These are phyloP conservation scores for Eclectus roratus DNA, from an alignment of 2,113 vertebrate genomes.

Conservation along the genomic window DNA sequence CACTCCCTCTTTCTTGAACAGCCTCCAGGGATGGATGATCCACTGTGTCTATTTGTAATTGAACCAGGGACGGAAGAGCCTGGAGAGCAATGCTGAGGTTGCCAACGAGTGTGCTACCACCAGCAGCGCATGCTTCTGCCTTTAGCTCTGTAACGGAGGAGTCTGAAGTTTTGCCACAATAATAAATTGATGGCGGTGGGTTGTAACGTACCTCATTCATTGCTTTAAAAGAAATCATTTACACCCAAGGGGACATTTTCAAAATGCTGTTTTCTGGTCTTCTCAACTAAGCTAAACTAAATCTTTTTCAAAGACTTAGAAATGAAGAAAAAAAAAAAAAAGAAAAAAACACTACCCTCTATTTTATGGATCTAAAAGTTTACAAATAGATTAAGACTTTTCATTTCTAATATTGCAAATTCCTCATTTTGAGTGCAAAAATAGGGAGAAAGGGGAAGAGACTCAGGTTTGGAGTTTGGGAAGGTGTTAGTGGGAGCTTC, in stretches of 20 bases:
- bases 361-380: constrained; percentile 73
- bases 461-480: neutral
- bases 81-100: neutral
- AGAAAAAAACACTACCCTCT: neutral
- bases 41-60: neutral
- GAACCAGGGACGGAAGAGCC: neutral
- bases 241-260: constrained; percentile 50
- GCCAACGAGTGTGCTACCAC: neutral
- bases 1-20: neutral
- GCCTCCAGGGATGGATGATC: neutral
- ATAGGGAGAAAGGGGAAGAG: neutral
- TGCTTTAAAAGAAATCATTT: constrained; percentile 30
- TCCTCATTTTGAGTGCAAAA: neutral
- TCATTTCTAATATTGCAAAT: constrained; percentile 48
- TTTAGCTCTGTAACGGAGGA: fast-evolving
- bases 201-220: neutral
- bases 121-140: fast-evolving
- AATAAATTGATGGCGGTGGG: neutral
- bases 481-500: neutral
- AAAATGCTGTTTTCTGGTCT: constrained; percentile 8
- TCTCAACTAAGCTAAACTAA: neutral
- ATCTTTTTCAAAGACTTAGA: constrained; percentile 16
- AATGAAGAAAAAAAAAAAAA: neutral
- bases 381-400: constrained; percentile 46
- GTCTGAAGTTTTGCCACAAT: neutral